A percentile compares a stretch with the other conserved stretches of the same genome.
These are phyloP conservation scores for Syngnathus floridae DNA, from an alignment of 2,113 vertebrate species.

Conservation along the genomic window DNA sequence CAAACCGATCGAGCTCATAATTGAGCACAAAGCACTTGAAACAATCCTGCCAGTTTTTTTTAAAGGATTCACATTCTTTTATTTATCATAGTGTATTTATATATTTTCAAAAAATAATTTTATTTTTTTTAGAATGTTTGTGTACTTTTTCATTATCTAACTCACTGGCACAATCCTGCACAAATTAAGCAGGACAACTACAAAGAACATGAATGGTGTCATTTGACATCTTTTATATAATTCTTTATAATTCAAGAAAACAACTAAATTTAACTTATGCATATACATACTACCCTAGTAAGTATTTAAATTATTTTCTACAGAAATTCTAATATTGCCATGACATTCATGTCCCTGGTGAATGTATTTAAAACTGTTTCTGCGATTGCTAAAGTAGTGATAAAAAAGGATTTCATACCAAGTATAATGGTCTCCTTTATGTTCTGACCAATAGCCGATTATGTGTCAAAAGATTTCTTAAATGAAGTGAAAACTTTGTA, in stretches of 20 bases:
- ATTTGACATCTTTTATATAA: not conserved
- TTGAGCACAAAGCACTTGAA: not conserved
- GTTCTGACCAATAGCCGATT: not conserved
- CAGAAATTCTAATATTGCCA: not conserved
- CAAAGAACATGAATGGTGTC: not conserved
- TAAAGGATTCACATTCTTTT: not conserved
- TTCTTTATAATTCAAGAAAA: not conserved
- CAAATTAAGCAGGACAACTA: not conserved
- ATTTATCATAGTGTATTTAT: not conserved
- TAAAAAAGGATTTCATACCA: not conserved
- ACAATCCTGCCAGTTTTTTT: too few relatives aligned
- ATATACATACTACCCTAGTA: not conserved
- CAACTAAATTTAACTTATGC: not conserved
- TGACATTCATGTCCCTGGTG: slow-evolving; percentile 3
- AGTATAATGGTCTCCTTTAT: not conserved
- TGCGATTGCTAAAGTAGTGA: not conserved
- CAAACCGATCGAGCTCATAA: not conserved
- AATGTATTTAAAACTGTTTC: not conserved
- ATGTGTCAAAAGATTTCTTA: not conserved
- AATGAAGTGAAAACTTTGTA: not conserved
- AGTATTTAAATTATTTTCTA: not conserved
- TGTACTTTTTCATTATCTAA: not conserved
- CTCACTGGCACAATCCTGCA: not conserved
- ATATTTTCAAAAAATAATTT: not conserved
- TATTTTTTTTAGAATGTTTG: not conserved